Conservation (phyloP, 1,140 invertebrate genomes). For the Drosophila sechellia region DNA sequence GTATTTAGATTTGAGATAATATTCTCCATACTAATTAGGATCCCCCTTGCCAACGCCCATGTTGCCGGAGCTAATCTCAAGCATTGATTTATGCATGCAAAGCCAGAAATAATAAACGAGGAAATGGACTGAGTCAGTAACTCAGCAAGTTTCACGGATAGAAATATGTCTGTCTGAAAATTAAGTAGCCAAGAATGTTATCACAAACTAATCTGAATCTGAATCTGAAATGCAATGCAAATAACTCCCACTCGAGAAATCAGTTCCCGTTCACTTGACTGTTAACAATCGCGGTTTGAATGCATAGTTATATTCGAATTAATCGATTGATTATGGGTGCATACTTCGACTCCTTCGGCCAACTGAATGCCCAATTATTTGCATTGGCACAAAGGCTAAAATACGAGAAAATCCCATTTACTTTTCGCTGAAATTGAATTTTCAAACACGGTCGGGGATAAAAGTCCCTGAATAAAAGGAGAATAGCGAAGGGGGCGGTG, state of each 20-base stretch:
- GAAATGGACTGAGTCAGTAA: conserved; percentile 65
- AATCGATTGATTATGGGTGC: conserved; percentile 9
- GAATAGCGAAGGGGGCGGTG: conserved; percentile 1
- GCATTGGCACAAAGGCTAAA: not conserved
- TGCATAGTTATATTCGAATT: too few species aligned
- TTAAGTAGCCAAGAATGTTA: conserved; percentile 6
- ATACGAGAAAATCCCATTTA: not conserved
- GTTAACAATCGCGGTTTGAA: not conserved
- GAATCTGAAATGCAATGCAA: conserved; percentile 1
- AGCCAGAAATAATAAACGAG: conserved; percentile 52
- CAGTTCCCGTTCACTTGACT: not conserved
- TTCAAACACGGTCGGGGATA: conserved; percentile 26
- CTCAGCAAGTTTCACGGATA: conserved; percentile 13
- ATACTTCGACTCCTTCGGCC: not conserved
- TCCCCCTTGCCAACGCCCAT: conserved; percentile 3
- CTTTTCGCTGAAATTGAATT: conserved; percentile 16
- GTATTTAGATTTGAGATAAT: too few species aligned
- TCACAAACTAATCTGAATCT: conserved; percentile 1
- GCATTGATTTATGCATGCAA: conserved; percentile 70
- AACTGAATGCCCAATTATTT: conserved; percentile 6
- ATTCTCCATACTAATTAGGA: not conserved
- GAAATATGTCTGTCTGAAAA: conserved; percentile 14
- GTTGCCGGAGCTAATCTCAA: conserved; percentile 12
- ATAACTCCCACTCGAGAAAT: not conserved
- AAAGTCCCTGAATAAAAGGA: conserved; percentile 2